Percentiles rank a stretch among this genome's conserved stretches.
These are phyloP conservation scores for Bombyx huttoni DNA, from an alignment of 2,888 invertebrate species.

Conservation along the genomic window DNA sequence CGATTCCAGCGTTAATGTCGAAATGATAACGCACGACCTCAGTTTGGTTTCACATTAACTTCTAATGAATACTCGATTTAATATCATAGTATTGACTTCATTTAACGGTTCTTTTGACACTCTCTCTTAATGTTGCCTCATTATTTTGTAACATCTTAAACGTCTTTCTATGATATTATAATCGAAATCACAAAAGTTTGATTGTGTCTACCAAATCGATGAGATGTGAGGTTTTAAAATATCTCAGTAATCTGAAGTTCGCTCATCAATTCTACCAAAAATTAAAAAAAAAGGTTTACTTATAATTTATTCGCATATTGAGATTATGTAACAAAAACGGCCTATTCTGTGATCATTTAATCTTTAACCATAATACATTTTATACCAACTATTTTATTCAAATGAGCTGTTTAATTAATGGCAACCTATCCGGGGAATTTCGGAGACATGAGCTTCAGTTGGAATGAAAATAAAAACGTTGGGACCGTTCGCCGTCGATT, in stretches of 20 bases:
- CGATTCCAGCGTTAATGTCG: slow-evolving; percentile 7
- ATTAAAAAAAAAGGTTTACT: neutral
- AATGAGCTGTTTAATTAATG: slow-evolving; percentile 13
- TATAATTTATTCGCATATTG: neutral
- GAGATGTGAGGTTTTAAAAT: neutral
- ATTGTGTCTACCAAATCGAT: neutral
- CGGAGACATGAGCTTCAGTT: slow-evolving; percentile 20
- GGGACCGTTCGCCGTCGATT: slow-evolving; percentile 49
- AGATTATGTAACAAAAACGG: neutral
- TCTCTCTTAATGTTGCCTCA: neutral
- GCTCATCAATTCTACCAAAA: neutral
- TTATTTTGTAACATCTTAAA: neutral
- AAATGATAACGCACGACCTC: slow-evolving; percentile 9
- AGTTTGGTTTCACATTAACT: slow-evolving; percentile 1
- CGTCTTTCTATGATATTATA: neutral
- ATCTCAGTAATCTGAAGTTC: neutral
- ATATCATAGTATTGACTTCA: neutral
- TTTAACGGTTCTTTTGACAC: neutral
- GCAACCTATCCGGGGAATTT: slow-evolving; percentile 17
- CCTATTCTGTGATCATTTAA: neutral
- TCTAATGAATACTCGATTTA: slow-evolving; percentile 4
- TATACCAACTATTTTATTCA: neutral
- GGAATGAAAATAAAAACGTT: slow-evolving; percentile 35
- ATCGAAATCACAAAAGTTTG: neutral
- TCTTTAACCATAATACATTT: too few relatives aligned